Conservation (phyloP, 2,797 vertebrate genomes). For the Aphelocoma californica region DNA sequence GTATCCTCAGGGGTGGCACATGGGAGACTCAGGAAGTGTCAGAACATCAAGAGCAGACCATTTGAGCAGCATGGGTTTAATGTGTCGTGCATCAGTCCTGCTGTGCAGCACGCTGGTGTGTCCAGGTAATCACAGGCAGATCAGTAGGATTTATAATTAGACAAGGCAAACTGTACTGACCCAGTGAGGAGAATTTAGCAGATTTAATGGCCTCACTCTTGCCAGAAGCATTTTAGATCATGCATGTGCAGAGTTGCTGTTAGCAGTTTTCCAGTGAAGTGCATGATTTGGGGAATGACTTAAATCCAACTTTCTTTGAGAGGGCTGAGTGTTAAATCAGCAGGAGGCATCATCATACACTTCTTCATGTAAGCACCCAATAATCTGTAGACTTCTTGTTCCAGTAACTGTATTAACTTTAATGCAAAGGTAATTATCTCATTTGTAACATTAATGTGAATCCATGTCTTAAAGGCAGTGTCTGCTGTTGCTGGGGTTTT, state of each 20-base stretch:
- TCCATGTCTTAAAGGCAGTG: background rate
- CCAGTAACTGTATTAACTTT: background rate
- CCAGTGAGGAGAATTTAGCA: background rate
- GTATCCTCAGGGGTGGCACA: background rate
- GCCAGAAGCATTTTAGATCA: background rate
- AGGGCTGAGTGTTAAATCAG: background rate
- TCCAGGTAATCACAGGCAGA: background rate
- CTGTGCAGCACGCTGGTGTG: background rate
- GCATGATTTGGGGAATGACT: background rate
- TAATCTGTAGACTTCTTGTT: background rate
- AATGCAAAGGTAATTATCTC: background rate
- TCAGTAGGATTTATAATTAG: background rate
- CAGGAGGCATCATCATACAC: background rate
- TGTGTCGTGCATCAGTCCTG: background rate
- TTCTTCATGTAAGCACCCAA: background rate
- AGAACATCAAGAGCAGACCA: background rate
- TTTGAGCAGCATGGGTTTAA: background rate
- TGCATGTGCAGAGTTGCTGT: background rate
- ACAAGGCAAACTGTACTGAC: background rate
- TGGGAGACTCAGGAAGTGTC: background rate
- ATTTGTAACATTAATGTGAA: background rate
- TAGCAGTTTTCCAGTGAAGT: background rate
- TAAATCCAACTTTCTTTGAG: background rate
- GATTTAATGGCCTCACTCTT: background rate
- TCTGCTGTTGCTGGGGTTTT: background rate